Base-by-base conservation (phyloP, 1,140 invertebrate genomes). In the Sipha flava region DNA sequence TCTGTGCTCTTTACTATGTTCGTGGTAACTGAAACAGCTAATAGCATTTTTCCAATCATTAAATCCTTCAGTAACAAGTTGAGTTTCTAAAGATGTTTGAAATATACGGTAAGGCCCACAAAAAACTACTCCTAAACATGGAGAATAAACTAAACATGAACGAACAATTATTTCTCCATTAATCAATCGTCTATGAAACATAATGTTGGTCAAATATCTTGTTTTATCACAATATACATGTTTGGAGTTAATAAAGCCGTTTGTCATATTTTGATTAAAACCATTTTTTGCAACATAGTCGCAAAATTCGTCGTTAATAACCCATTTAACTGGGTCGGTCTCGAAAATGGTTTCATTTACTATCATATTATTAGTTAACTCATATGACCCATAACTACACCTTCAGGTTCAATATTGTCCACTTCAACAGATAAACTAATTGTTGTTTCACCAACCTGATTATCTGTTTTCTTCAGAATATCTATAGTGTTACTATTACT, bases 11-110 rank as follows among this genome's bases (percentile, higher is more conserved):
- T 31, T 18, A 29, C 82, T 82, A 80, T 83, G 83, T 80, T 84
- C 82, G 80, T 84, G 82, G 3, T 59, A 26, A 57, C 43, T n/a
- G 43, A 83, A 80, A 34, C 81, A 79, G 77, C 18, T 70, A 37
- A 66, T 57, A 18, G 77, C 81, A 80, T 84, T 83, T 82, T 83
- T 83, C 81, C 83, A 83, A 80, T 84, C 82, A 57, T 80, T 83
- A 59, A 83, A 83, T 62, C 83, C 83, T 82, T 81, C 81, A 43
- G 23, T 79, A 40, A 21, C 21, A 80, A 81, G 26, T 59, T 68
- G 57, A 43, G 75, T 40, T 81, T 26, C 80, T 62, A 62, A 62
- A 34, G 29, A 62, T 34, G 57, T 77, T 72, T 40, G 52, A 81
- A 83, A 84, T 57, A 83, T 54, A 52, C 79, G 68, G 79, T 82